A percentile compares a stretch with the other conserved stretches of the same genome.
phyloP scores from a whole-genome alignment of 2,888 invertebrate genomes.

The Sphinx pinastri region DNA sequence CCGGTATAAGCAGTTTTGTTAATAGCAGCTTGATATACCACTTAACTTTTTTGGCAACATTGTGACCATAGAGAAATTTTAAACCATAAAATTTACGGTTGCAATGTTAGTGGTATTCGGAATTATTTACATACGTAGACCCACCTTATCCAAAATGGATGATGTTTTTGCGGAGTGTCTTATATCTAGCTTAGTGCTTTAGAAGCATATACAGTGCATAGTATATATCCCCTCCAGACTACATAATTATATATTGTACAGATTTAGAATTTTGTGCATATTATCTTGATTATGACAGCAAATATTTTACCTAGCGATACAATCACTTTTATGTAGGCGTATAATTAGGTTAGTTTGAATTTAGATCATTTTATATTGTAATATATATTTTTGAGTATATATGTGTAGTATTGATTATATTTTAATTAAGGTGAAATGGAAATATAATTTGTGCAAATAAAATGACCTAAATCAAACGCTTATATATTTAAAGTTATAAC shows the following conservation, averaged over 20 bases:
- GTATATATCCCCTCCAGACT: slow-evolving; percentile 26
- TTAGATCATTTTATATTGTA: not conserved
- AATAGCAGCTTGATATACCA: slow-evolving; percentile 24
- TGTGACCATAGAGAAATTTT: not conserved
- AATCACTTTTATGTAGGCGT: not conserved
- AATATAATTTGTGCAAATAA: not conserved
- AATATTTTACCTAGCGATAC: not conserved
- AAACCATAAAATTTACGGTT: slow-evolving; percentile 10
- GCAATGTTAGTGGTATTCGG: slow-evolving; percentile 31
- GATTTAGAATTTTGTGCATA: slow-evolving; percentile 25
- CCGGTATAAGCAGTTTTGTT: slow-evolving; percentile 25
- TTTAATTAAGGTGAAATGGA: not conserved
- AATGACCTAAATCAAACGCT: not conserved
- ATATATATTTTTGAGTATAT: too few relatives aligned
- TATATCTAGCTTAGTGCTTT: slow-evolving; percentile 47
- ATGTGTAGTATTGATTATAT: not conserved
- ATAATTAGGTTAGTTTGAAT: too few relatives aligned
- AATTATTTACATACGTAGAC: slow-evolving; percentile 42
- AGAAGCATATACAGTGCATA: slow-evolving; percentile 51
- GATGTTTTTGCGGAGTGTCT: slow-evolving; percentile 32
- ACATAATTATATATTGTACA: slow-evolving; percentile 18
- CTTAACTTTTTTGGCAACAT: slow-evolving; percentile 10
- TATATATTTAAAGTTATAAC: not conserved
- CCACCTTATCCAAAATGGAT: slow-evolving; percentile 23
- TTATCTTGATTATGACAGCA: slow-evolving; percentile 18